Evolutionary conservation across 2,888 invertebrate species (phyloP).

Genomic region (Argyresthia goedartella): DNA sequence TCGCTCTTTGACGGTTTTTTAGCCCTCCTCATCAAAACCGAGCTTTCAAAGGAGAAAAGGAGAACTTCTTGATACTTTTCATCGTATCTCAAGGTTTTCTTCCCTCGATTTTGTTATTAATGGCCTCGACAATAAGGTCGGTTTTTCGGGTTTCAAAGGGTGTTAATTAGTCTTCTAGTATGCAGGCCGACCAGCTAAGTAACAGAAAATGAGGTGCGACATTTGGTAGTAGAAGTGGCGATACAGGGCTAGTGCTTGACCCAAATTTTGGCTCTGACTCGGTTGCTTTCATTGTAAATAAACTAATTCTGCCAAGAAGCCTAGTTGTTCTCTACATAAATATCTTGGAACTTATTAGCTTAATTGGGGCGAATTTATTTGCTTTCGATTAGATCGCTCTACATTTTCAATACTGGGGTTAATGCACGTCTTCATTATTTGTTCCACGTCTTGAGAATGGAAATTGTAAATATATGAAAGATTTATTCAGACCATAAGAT

Average conservation of each 20-base stretch:
- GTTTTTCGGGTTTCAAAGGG: conserved; percentile 14
- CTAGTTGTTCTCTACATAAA: background rate
- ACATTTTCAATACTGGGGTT: no score
- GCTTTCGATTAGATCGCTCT: no score
- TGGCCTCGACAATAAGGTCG: conserved; percentile 13
- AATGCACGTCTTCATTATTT: no score
- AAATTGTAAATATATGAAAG: no score
- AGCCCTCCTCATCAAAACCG: conserved; percentile 40
- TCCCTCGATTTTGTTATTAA: conserved; percentile 13
- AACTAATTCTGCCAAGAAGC: conserved; percentile 18
- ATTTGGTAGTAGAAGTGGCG: conserved; percentile 37
- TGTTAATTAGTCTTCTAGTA: conserved; percentile 20
- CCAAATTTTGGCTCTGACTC: conserved; percentile 36
- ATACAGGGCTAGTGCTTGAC: conserved; percentile 47
- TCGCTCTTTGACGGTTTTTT: conserved; percentile 19
- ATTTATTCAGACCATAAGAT: no score
- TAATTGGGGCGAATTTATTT: no score
- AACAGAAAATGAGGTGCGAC: conserved; percentile 54
- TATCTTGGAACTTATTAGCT: no score
- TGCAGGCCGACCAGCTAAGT: conserved; percentile 30
- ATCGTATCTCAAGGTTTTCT: background rate
- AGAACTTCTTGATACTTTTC: conserved; percentile 14
- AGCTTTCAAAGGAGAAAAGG: conserved; percentile 34
- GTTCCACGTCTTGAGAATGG: no score
- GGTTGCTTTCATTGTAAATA: conserved; percentile 29